Evolutionary conservation across 92 coral and sea anemone species (phyloP).

Genomic region (Palythoa grandis): DNA sequence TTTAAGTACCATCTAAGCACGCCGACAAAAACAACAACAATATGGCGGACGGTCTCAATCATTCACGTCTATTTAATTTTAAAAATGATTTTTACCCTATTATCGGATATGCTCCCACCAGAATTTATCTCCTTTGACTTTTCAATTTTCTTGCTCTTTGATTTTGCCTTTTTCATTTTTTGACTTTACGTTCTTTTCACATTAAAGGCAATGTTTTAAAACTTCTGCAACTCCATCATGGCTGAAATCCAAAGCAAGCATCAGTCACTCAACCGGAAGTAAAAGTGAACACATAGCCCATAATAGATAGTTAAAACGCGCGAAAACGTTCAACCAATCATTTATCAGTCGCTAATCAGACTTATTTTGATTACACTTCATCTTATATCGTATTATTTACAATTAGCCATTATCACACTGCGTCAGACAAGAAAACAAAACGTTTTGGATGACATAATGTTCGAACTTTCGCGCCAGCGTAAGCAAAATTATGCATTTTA

Average conservation of each 20-base stretch:
- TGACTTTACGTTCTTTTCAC: not conserved
- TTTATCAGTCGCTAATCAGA: constrained; percentile 26
- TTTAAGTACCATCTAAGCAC: not conserved
- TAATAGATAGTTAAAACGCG: constrained; percentile 81
- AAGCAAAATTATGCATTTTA: constrained; percentile 24
- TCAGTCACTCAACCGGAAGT: constrained; percentile 44
- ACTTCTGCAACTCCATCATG: constrained; percentile 8
- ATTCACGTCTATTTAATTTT: not conserved
- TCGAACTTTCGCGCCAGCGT: constrained; percentile 16
- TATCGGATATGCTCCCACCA: constrained; percentile 53
- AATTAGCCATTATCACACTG: not conserved
- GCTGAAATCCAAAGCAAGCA: not conserved
- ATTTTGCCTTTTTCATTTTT: constrained; percentile 94
- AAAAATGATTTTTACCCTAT: constrained; percentile 59
- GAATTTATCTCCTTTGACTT: constrained; percentile 67
- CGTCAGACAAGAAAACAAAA: constrained; percentile 11
- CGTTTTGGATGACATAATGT: not conserved
- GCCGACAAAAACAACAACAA: constrained; percentile 48
- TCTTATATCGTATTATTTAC: constrained; percentile 9
- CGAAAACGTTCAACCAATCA: constrained; percentile 70
- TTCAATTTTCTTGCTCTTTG: constrained; percentile 85
- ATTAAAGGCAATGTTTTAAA: not conserved
- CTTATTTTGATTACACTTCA: constrained; percentile 17
- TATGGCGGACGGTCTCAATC: constrained; percentile 66
- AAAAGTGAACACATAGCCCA: constrained; percentile 50